Percentiles rank a stretch among this genome's conserved stretches.
These are phyloP conservation scores for Sphyrna mokarran DNA, from an alignment of 2,113 vertebrate genomes.

Conservation along the genomic window DNA sequence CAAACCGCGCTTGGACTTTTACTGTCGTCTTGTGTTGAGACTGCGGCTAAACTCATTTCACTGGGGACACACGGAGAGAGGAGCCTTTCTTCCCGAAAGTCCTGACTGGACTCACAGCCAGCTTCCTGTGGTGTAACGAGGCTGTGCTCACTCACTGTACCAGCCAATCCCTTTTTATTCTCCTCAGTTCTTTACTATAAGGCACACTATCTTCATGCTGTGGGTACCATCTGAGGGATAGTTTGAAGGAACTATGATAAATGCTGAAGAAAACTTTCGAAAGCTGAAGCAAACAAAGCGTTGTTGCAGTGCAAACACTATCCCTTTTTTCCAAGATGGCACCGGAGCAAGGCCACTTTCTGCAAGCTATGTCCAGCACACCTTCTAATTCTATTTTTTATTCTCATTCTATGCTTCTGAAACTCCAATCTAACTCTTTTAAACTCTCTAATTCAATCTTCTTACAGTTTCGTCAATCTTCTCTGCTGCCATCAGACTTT, in stretches of 20 bases:
- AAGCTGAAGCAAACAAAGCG: neutral
- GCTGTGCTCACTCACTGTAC: neutral
- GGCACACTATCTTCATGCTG: neutral
- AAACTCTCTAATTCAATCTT: too few relatives aligned
- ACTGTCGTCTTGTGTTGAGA: conserved; percentile 11
- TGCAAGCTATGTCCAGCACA: too few relatives aligned
- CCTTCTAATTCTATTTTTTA: too few relatives aligned
- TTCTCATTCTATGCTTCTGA: too few relatives aligned
- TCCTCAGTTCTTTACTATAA: neutral
- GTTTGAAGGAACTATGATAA: neutral
- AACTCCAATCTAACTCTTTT: too few relatives aligned
- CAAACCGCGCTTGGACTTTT: neutral
- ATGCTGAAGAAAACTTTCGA: neutral
- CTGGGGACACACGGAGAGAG: neutral
- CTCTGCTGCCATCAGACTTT: too few relatives aligned
- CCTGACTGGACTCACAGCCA: neutral
- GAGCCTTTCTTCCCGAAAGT: neutral
- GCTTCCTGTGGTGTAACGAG: neutral
- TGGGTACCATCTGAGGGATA: neutral
- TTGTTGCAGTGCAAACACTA: neutral
- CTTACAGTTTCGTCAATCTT: too few relatives aligned
- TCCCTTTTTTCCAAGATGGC: too few relatives aligned
- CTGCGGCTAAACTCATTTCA: neutral
- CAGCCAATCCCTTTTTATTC: neutral
- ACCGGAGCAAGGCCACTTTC: too few relatives aligned